A percentile compares a stretch with the other conserved stretches of the same genome.
phyloP scores from a whole-genome alignment of 2,888 invertebrate genomes.

The Hydrotaea diabolus region DNA sequence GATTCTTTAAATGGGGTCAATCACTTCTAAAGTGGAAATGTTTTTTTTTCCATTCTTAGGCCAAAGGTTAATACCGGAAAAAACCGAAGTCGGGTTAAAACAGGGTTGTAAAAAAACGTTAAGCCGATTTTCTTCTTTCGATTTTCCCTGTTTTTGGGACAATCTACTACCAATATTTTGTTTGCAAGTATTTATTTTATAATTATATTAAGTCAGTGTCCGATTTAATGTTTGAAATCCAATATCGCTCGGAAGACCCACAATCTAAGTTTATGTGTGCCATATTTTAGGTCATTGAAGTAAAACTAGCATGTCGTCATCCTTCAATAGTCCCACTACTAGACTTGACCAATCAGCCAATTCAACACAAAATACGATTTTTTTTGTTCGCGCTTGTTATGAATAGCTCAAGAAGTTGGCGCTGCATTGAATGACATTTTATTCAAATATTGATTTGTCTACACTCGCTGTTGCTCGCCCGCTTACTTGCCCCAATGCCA shows the following conservation, averaged over 20 bases:
- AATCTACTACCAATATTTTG: too few species aligned
- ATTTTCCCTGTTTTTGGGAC: too few species aligned
- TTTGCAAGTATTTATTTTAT: too few species aligned
- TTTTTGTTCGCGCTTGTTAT: slow-evolving; percentile 32
- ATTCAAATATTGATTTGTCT: slow-evolving; percentile 49
- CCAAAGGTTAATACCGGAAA: too few species aligned
- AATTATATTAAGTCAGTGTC: not conserved
- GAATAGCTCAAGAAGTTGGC: not conserved
- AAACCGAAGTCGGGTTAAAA: too few species aligned
- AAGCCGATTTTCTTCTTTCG: too few species aligned
- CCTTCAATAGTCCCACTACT: slow-evolving; percentile 15
- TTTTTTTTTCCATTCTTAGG: too few species aligned
- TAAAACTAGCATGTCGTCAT: slow-evolving; percentile 47
- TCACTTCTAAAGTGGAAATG: too few species aligned
- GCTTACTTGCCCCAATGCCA: slow-evolving; percentile 39
- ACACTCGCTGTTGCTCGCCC: not conserved
- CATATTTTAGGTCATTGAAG: not conserved
- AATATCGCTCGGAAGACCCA: slow-evolving; percentile 9
- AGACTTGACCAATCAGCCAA: not conserved
- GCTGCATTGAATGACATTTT: slow-evolving; percentile 24
- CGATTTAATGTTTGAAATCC: not conserved
- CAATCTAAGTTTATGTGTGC: not conserved
- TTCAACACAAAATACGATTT: not conserved
- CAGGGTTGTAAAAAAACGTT: too few species aligned
- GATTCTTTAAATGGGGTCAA: too few species aligned